These are phyloP conservation scores for Tetropium fuscum DNA, from an alignment of 2,888 invertebrate genomes.

Conservation along the genomic window DNA sequence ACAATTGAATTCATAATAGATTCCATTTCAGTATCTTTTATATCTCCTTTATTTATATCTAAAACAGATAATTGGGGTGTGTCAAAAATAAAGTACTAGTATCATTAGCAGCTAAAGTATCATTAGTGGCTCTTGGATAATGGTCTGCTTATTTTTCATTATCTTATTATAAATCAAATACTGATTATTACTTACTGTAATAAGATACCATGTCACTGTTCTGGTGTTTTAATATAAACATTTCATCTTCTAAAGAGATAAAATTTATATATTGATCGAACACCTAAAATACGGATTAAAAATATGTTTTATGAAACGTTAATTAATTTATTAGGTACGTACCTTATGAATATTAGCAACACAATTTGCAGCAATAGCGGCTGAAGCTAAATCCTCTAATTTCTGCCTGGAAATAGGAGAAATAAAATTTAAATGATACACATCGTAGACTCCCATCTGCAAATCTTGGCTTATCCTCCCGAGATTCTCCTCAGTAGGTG, in stretches of 20 bases:
- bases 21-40: conserved; percentile 96
- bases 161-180: too few relatives aligned
- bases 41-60: conserved; percentile 94
- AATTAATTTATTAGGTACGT: conserved; percentile 25
- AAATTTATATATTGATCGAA: conserved; percentile 99
- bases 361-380: conserved; percentile 90
- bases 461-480: conserved; percentile 93
- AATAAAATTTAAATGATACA: conserved; percentile 96
- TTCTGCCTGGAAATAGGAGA: conserved; percentile 94
- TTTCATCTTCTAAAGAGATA: conserved; percentile 96
- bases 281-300: conserved; percentile 68
- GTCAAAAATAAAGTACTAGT: too few relatives aligned
- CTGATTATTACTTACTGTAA: conserved; percentile 83
- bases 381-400: conserved; percentile 94
- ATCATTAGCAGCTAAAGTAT: too few relatives aligned
- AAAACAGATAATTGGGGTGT: too few relatives aligned
- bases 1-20: conserved; percentile 93
- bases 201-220: conserved; percentile 92
- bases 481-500: conserved; percentile 96
- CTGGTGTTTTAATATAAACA: conserved; percentile 94
- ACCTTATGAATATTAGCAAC: conserved; percentile 94
- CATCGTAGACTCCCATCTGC: conserved; percentile 90
- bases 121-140: too few relatives aligned
- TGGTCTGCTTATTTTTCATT: too few relatives aligned
- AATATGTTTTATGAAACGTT: too few relatives aligned